A percentile compares a stretch with the other conserved stretches of the same genome.
Evolutionary conservation across 2,797 vertebrate species (phyloP).

Genomic region (Acanthornis magna): DNA sequence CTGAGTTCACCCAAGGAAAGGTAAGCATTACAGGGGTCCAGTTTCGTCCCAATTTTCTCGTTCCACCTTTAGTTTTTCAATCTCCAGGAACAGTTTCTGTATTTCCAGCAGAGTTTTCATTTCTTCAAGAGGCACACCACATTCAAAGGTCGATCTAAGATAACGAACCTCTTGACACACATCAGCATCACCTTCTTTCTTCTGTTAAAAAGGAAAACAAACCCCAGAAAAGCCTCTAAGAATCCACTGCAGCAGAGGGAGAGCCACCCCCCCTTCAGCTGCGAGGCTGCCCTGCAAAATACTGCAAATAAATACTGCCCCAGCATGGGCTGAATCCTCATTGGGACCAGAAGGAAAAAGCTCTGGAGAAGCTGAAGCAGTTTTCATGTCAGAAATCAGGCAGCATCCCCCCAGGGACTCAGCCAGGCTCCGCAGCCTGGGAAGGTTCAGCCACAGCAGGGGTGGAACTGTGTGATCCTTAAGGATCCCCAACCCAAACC

Average conservation of each 20-base stretch:
- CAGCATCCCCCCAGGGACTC: not conserved
- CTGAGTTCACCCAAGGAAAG: not conserved
- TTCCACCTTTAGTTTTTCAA: slow-evolving; percentile 8
- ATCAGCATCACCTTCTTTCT: not conserved
- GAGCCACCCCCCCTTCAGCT: not conserved
- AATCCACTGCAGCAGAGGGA: not conserved
- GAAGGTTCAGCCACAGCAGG: not conserved
- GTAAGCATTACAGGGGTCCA: rapidly evolving
- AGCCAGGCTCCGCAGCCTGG: not conserved
- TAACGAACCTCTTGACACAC: not conserved
- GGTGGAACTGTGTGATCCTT: no score
- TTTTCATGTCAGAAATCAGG: not conserved
- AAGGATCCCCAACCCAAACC: not conserved
- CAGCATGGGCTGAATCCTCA: not conserved
- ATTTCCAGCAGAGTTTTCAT: slow-evolving; percentile 44
- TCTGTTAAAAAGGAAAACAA: not conserved
- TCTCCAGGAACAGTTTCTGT: slow-evolving; percentile 41
- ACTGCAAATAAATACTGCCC: rapidly evolving
- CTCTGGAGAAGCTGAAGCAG: not conserved
- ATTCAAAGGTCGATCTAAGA: not conserved
- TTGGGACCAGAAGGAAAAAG: not conserved
- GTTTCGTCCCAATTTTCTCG: not conserved
- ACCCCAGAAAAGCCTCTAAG: not conserved
- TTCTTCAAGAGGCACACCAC: not conserved
- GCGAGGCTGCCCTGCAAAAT: not conserved